Conservation (phyloP, 2,888 invertebrate genomes). For the Marasmarcha lunaedactyla region DNA sequence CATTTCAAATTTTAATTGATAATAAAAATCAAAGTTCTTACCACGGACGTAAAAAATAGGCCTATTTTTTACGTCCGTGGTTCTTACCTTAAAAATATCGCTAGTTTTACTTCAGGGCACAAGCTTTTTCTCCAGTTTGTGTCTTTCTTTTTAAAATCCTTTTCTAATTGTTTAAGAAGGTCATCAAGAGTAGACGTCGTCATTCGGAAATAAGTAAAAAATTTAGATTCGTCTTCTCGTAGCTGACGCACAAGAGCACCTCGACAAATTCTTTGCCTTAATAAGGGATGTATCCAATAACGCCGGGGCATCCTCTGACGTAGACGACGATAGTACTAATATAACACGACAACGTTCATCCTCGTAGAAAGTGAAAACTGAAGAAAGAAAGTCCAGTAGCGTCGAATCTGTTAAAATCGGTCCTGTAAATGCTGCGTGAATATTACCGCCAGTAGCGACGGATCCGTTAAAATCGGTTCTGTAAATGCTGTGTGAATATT, state of each 20-base stretch:
- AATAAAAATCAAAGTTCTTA: conserved; percentile 5
- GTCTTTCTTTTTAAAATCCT: conserved; percentile 16
- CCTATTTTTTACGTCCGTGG: too few species aligned
- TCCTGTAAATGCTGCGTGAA: too few species aligned
- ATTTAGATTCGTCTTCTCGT: conserved; percentile 14
- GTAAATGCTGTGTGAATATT: too few species aligned
- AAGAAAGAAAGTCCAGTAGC: conserved; percentile 3
- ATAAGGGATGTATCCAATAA: conserved; percentile 17
- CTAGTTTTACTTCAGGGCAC: conserved; percentile 12
- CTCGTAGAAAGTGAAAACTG: not conserved
- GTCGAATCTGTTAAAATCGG: too few species aligned
- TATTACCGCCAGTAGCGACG: too few species aligned
- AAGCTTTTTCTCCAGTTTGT: conserved; percentile 14
- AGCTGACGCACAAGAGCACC: conserved; percentile 16
- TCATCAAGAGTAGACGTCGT: conserved; percentile 14
- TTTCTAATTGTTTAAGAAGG: conserved; percentile 16
- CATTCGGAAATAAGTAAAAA: conserved; percentile 14
- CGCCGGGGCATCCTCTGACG: conserved; percentile 16
- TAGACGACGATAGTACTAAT: conserved; percentile 19
- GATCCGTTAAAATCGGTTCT: too few species aligned
- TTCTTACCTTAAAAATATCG: conserved; percentile 13
- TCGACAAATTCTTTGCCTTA: conserved; percentile 14
- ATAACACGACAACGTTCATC: conserved; percentile 12
- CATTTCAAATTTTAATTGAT: conserved; percentile 8
- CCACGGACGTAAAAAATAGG: too few species aligned